Conservation (phyloP, 2,797 vertebrate genomes). For the Chromis chromis region DNA sequence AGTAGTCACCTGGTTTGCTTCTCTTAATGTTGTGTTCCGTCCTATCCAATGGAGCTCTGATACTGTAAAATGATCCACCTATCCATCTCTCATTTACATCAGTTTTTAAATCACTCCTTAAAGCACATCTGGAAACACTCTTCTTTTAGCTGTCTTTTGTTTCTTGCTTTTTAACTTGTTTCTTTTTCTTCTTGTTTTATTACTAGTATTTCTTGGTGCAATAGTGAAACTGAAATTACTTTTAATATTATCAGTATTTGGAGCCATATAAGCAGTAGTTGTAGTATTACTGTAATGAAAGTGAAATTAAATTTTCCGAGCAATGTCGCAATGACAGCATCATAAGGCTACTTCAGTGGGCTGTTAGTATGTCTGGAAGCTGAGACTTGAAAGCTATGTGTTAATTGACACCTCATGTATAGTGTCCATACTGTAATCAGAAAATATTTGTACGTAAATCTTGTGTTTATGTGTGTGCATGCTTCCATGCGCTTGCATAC, state of each 20-base stretch:
- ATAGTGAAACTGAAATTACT: neutral
- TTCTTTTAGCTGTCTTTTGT: neutral
- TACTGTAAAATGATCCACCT: constrained; percentile 2
- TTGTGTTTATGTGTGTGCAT: constrained; percentile 7
- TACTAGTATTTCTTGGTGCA: neutral
- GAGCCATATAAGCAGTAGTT: neutral
- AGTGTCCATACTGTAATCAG: constrained; percentile 9
- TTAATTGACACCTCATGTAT: constrained; percentile 8
- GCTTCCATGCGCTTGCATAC: constrained; percentile 20
- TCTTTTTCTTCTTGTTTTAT: neutral
- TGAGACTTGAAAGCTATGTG: constrained; percentile 4
- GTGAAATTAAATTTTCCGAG: constrained; percentile 1
- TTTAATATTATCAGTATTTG: neutral
- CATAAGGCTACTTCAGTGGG: too few relatives aligned
- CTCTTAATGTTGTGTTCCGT: neutral
- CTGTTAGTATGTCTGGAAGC: constrained; percentile 2
- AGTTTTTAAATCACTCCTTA: constrained; percentile 8
- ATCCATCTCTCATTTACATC: neutral
- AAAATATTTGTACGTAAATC: constrained; percentile 7
- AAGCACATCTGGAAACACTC: constrained; percentile 2
- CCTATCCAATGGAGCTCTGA: neutral
- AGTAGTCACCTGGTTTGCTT: constrained; percentile 1
- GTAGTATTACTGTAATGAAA: neutral
- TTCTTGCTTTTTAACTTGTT: neutral
- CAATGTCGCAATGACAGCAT: neutral